Base-by-base conservation (phyloP, 2,797 vertebrate species). In the Loris lydekkerianus region DNA sequence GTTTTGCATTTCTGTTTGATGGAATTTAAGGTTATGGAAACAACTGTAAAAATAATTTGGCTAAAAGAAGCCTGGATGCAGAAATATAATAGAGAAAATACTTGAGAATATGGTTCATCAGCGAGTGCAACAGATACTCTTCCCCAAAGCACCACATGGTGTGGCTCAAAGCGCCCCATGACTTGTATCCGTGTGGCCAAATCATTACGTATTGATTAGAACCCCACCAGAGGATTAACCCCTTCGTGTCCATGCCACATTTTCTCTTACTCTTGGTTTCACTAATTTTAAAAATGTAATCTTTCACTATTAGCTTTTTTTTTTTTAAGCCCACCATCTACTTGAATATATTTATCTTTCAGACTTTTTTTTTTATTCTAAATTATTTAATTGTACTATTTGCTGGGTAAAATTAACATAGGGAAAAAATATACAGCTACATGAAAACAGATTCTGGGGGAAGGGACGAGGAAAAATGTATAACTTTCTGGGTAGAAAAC, bases 131-230 rank as follows among this genome's bases (percentile, higher is more conserved):
- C 98, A 97, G 98, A 98, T 98, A 98, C 96, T 97, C 98, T 98
- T 98, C 97, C 97, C 96, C 93, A 93, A 93, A 98, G 97, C 98
- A 98, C 98, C 98, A 98, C 97, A 97, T 98, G 98, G 97, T 93
- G 96, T 23, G 97, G 98, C 99, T 99, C 99, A 99, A 99, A 99
- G 99, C 97, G 1, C 98, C 98, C 98, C 96, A 96, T 98, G 98
- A 98, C 99, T 98, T 96, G 98, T 98, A 98, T 98, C 99, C 97
- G 97, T 98, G 98, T 98, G 98, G 98, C 98, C 98, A 98, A 98
- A 99, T 99, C 99, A 99, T 99, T 98, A 99, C 87, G 88, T 99
- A 99, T 99, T 98, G 99, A 99, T 99, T 98, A 96, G 97, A 98
- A 97, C 97, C 97, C 97, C 97, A 29, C 91, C 96, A 97, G 97